Base-by-base conservation (phyloP, 2,113 vertebrate species). In the Oryzias javanicus region DNA sequence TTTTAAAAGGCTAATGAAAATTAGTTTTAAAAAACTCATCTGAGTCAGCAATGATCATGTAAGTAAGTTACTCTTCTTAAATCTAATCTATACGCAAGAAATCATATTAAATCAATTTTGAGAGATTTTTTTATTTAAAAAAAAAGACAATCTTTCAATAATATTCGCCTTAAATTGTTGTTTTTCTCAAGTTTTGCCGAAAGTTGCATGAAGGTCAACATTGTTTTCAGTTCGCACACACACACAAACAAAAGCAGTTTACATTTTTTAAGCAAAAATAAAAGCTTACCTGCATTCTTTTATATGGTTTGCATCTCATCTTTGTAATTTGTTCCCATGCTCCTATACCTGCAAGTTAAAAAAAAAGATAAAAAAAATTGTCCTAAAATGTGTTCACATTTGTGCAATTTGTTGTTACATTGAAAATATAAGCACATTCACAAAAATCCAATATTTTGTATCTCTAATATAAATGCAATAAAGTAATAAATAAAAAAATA, bases 291-390 rank as follows among this genome's bases (percentile, higher is more conserved):
- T 99, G 97, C 96, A 98, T 98, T 82, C 94, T 91, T 63, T 93
- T 93, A 79, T 96, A 98, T 0, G 95, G 88, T 86, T 95, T 97
- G 79, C 76, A 90, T 81, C 97, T 95, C 94, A 95, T 91, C 54
- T 87, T 91, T 80, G 91, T 90, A 71, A 99, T 88, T 1, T 94
- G 92, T 66, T 98, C 94, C 97, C 97, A 99, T 67, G 93, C 97
- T 66, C 96, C 97, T 82, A 97, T 90, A 86, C 94, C 97, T 99
- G 75, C 6, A 47, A 54, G n/a, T 67, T 10, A n/a, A 47, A 7
- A 10, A 12, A 55, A 6, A 67, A 63, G 35, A 24, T 27, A 5
- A 35, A 35, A 35, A 10, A 35, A 12, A 35, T 10, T 35, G 35
- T 35, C 35, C 8, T 2, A 35, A 5, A 35, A 12, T 35, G 10